These are phyloP conservation scores for Drosophila cognata DNA, from an alignment of 2,888 invertebrate genomes.

Conservation along the genomic window DNA sequence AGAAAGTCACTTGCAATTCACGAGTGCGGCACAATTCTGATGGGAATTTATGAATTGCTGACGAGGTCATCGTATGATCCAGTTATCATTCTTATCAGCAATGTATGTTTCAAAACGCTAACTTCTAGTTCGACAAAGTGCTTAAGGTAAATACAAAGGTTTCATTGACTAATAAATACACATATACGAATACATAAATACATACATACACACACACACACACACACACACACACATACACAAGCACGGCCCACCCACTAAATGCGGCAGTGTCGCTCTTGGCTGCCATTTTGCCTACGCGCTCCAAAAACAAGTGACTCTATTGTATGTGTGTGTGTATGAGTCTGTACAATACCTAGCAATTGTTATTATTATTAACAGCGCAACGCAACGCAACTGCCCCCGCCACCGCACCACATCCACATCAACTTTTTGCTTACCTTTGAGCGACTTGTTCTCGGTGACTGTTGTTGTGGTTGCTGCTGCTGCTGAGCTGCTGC, in stretches of 20 bases:
- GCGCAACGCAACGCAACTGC: constrained; percentile 34
- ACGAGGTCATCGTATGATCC: constrained; percentile 22
- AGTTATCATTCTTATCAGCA: constrained; percentile 34
- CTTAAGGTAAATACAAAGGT: constrained; percentile 15
- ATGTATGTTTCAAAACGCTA: constrained; percentile 16
- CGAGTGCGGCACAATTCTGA: constrained; percentile 39
- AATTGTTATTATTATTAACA: constrained; percentile 77
- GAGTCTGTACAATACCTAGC: constrained; percentile 56
- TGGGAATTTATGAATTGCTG: constrained; percentile 27
- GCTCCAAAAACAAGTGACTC: constrained; percentile 66
- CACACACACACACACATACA: constrained; percentile 1
- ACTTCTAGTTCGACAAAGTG: constrained; percentile 4
- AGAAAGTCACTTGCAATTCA: constrained; percentile 51
- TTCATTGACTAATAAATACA: constrained; percentile 55
- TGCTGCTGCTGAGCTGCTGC: constrained; percentile 44
- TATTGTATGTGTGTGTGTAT: constrained; percentile 25
- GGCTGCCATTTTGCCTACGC: constrained; percentile 75
- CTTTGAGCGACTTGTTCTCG: constrained; percentile 55
- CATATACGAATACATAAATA: not conserved
- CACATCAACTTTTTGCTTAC: constrained; percentile 63
- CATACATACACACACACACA: not conserved
- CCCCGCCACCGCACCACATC: constrained; percentile 30
- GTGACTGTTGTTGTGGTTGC: constrained; percentile 33
- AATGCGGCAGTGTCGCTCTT: constrained; percentile 37
- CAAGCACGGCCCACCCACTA: constrained; percentile 53